Conservation (phyloP, 2,113 vertebrate species). For the Ophiodon elongatus region DNA sequence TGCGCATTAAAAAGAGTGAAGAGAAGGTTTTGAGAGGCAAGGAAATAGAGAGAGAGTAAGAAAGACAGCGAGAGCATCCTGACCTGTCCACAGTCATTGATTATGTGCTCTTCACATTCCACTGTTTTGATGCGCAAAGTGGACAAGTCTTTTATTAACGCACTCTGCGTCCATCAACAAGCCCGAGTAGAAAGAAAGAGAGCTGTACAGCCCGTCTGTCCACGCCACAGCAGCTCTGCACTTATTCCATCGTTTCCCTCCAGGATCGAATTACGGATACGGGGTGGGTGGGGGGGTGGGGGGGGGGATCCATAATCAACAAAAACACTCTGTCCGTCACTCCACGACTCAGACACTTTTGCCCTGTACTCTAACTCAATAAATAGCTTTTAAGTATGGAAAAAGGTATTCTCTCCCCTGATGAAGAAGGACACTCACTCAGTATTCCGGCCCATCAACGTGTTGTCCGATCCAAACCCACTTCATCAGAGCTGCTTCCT, state of each 20-base stretch:
- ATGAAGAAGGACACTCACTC: constrained; percentile 78
- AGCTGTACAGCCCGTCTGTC: constrained; percentile 69
- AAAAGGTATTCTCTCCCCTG: constrained; percentile 80
- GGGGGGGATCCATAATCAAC: constrained; percentile 81
- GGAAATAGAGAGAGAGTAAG: constrained; percentile 3
- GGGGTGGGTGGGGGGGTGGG: constrained; percentile 48
- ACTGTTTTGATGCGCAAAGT: constrained; percentile 83
- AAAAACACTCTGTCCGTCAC: constrained; percentile 83
- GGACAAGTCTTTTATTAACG: constrained; percentile 85
- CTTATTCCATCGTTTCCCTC: constrained; percentile 78
- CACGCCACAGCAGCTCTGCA: constrained; percentile 69
- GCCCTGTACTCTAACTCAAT: constrained; percentile 85
- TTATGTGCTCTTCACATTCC: constrained; percentile 79
- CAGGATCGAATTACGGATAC: constrained; percentile 81
- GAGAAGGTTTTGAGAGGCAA: constrained; percentile 28
- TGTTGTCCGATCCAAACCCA: constrained; percentile 52
- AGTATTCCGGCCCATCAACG: constrained; percentile 71
- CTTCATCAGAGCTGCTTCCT: constrained; percentile 76
- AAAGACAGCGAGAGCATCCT: constrained; percentile 61
- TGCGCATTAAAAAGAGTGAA: constrained; percentile 25
- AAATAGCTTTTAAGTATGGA: constrained; percentile 86
- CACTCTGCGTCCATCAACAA: constrained; percentile 85
- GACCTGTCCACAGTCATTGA: constrained; percentile 78
- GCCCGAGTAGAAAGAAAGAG: constrained; percentile 56
- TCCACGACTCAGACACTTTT: constrained; percentile 78